Evolutionary conservation across 2,888 invertebrate genomes (phyloP), one percentile per base, ranked within the genome.

Genomic region (Limnephilus marmoratus): DNA sequence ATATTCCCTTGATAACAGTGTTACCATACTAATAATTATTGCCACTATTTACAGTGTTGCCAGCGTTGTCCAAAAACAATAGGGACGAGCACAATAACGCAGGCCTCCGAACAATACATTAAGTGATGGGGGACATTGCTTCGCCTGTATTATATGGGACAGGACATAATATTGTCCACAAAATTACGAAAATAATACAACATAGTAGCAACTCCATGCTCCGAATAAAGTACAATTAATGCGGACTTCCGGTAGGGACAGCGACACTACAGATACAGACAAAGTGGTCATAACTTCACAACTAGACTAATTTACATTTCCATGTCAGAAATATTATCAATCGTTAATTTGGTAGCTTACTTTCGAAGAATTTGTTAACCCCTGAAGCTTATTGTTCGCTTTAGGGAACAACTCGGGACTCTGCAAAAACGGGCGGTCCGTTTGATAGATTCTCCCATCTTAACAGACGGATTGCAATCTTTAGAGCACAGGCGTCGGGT

Each of bases 1-100:
- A 68, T 68, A 24, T 68, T 68, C 68, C 68, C 68, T 68, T 2
- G 68, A 68, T 68, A 68, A 24, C 5, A 53, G 24, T 68, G 68
- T 68, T 68, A 24, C 68, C 24, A 9, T 68, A 68, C n/a, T 68
- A 68, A 68, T 68, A 68, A 68, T 68, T 3, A 68, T 24, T 68
- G 68, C 68, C 68, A 68, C 68, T 68, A n/a, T 68, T 68, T 68
- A 68, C 68, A 68, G 68, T 68, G 68, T 68, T 68, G 68, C 68
- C 68, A 24, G 18, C 24, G 24, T 68, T 68, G 68, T 68, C 68
- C 68, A 68, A 68, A 68, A 68, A 68, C n/a, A 68, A 68, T 68
- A 68, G 68, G 24, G 68, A 68, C 68, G n/a, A 68, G 68, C 68
- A 68, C 53, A 68, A 24, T 68, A 24, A 24, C 68, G 68, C 24